Conservation (phyloP, 2,797 vertebrate genomes). For the Gallirallus australis region DNA sequence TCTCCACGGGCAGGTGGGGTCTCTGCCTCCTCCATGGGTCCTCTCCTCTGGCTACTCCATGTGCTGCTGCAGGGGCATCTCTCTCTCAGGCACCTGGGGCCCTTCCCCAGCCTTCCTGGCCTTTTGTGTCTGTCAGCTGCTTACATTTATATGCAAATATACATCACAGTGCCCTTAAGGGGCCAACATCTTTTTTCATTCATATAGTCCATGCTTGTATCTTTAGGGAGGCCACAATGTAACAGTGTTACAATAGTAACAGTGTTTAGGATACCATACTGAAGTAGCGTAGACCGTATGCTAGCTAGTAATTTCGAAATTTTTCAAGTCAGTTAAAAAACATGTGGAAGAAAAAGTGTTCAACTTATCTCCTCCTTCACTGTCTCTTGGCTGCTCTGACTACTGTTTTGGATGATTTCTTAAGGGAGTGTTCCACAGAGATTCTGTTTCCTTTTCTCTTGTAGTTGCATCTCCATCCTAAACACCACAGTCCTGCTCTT, state of each 20-base stretch:
- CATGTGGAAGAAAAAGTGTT: background rate
- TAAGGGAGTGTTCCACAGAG: background rate
- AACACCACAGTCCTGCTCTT: background rate
- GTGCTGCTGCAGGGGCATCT: too few species aligned
- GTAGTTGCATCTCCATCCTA: background rate
- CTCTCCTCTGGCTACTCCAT: too few species aligned
- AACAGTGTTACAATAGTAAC: background rate
- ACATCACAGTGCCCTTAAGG: too few species aligned
- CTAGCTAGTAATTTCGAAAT: background rate
- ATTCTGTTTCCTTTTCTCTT: background rate
- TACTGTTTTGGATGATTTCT: background rate
- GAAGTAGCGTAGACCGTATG: background rate
- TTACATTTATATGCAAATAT: too few species aligned
- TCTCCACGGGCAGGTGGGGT: too few species aligned
- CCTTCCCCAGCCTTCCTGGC: too few species aligned
- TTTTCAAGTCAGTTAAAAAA: background rate
- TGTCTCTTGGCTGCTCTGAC: background rate
- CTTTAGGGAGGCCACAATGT: background rate
- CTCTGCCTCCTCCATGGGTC: too few species aligned
- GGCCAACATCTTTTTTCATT: background rate
- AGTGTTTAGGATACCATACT: background rate
- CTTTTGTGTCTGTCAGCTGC: too few species aligned
- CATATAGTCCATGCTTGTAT: rapidly evolving
- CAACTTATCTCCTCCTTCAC: rapidly evolving
- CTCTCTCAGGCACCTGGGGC: too few species aligned